Percentiles rank a stretch among this genome's conserved stretches.
Evolutionary conservation across 1,140 invertebrate genomes (phyloP).

Genomic region (Condylostylus longicornis): DNA sequence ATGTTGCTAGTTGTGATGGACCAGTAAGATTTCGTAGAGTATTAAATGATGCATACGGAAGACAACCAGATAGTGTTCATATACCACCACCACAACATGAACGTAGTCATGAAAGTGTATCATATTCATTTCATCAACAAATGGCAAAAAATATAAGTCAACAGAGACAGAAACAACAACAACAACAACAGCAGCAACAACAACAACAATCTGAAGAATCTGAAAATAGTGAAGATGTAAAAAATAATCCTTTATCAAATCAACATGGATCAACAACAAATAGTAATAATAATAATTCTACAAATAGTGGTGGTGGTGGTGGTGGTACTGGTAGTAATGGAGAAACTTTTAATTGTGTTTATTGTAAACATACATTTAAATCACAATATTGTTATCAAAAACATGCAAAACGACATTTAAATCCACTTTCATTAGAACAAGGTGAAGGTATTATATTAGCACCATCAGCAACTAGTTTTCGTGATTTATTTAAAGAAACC

Average conservation of each 20-base stretch:
- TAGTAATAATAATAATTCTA: not conserved
- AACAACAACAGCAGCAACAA: conserved; percentile 35
- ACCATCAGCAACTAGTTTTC: conserved; percentile 2
- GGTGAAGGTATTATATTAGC: conserved; percentile 8
- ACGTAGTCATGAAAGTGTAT: conserved; percentile 28
- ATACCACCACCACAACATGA: conserved; percentile 12
- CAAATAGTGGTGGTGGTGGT: conserved; percentile 4
- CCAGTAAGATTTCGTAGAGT: conserved; percentile 68
- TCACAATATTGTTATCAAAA: conserved; percentile 70
- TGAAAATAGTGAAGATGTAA: conserved; percentile 17
- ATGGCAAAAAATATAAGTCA: conserved; percentile 30
- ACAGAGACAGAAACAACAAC: conserved; percentile 18
- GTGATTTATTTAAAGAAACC: too few relatives aligned
- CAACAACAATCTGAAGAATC: conserved; percentile 32
- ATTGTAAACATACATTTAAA: conserved; percentile 67
- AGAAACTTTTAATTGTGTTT: conserved; percentile 51
- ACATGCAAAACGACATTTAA: conserved; percentile 54
- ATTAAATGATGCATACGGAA: conserved; percentile 55
- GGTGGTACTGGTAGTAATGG: conserved; percentile 1
- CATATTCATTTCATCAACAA: conserved; percentile 30
- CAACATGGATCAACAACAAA: not conserved
- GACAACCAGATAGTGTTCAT: conserved; percentile 22
- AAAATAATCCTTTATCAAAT: too few relatives aligned
- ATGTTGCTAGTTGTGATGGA: conserved; percentile 75
- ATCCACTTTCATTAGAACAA: conserved; percentile 33